Evolutionary conservation across 2,797 vertebrate species (phyloP), one percentile per base, ranked within the genome.

Genomic region (Pipistrellus nathusii): DNA sequence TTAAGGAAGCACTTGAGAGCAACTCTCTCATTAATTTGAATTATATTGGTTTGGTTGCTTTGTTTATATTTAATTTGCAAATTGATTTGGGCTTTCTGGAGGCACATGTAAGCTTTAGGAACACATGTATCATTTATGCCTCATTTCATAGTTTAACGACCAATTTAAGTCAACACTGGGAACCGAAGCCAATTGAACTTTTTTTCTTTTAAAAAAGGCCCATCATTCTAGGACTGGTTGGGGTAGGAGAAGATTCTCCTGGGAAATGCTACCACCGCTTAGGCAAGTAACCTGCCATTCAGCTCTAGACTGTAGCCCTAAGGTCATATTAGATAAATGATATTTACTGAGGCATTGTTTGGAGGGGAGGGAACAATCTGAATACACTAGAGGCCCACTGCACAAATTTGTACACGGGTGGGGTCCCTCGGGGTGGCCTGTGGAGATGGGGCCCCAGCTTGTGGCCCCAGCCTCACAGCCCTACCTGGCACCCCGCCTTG

Each of bases 21-120:
- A 4, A 41, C 27, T 62, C 25, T 59, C 55, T 85, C 46, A 7
- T 48, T 57, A 41, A 88, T 82, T 13, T 57, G 51, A 91, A 82
- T 69, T 59, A 62, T 30, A 57, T 4, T 41, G 51, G 18, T 76
- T 38, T 55, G 68, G 64, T 44, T 69, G 62, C 73, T 84, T 93
- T 85, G 66, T 86, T 89, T 87, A 46, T 53, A 80, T 88, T 92
- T 83, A 41, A 85, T 90, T 88, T 85, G 64, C 44, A 82, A 93
- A 38, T 2, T 55, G 68, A 94, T 62, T 93, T 41, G 69, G 57
- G 73, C 59, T 96, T 90, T 64, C 62, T 10, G 38, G 59, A 0
- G 51, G 23, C 55, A 85, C 5, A 64, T 53, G 6, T 53, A 83
- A 59, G 25, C 32, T 84, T 84, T 46, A 91, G 81, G 46, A 94